Base-by-base conservation (phyloP, 1,140 invertebrate genomes). In the Campodea augens region DNA sequence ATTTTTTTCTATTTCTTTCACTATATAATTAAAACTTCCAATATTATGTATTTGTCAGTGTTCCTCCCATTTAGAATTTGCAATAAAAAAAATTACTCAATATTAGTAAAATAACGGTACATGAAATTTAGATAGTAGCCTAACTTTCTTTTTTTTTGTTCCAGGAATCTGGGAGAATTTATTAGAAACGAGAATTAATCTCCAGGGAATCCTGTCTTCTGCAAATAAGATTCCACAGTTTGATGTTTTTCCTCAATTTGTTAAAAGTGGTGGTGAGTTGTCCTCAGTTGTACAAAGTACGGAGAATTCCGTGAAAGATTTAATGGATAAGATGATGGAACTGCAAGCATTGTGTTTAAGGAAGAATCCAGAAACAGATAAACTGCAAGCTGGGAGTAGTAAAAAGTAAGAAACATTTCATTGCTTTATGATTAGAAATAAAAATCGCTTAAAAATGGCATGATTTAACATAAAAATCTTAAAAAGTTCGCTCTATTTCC, bases 161-260 rank as follows among this genome's bases (percentile, higher is more conserved):
- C 38, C 37, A 70, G 67, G 54, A 43, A 43, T 89, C 1, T 91
- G 83, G 82, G 87, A 91, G 60, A 74, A 69, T 46, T 57, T 91
- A 1, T 55, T 91, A 15, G 84, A 92, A 61, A 66, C 75, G 54
- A 67, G 87, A 51, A 91, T 92, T 49, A 78, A 82, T 54, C 58
- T 90, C 3, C 87, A 92, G 58, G 85, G 86, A 60, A 72, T 77
- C 54, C 56, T 89, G 24, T 57, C 68, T 38, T 67, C 68, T 21
- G 71, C 75, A 2, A 92, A 92, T 62, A 74, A 75, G 55, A 67
- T 91, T 59, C 87, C 85, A 7, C 69, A 78, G 49, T 59, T 62
- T 36, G 64, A 76, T 36, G 57, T 52, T 3, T 73, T 70, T 53
- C 54, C 63, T 24, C 50, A 67, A 25, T 65, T 78, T 15, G 64